Evolutionary conservation across 2,797 vertebrate species (phyloP).

Genomic region (Sebastes taczanowskii): DNA sequence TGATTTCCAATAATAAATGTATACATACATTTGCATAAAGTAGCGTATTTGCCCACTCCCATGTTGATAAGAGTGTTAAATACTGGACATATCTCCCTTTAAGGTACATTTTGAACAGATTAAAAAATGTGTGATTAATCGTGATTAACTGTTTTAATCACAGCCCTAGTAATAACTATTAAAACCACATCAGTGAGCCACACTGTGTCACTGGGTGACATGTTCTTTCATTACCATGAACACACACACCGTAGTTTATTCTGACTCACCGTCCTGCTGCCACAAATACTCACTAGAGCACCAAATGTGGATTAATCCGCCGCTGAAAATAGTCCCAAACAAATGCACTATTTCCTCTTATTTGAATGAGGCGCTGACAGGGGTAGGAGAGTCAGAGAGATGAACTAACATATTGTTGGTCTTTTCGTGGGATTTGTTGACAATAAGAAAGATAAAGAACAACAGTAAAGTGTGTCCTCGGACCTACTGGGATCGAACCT

Average conservation of each 20-base stretch:
- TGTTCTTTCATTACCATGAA: background rate
- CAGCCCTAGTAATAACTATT: no score
- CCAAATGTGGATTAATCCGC: background rate
- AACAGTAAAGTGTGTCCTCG: background rate
- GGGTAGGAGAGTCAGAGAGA: background rate
- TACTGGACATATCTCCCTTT: no score
- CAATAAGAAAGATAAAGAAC: background rate
- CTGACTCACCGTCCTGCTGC: background rate
- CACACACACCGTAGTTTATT: background rate
- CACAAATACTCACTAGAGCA: background rate
- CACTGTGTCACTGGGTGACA: no score
- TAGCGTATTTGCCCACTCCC: rapidly evolving
- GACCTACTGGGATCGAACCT: background rate
- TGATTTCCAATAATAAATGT: no score
- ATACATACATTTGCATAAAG: no score
- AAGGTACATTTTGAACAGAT: no score
- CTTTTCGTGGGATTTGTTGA: background rate
- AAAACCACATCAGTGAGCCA: background rate
- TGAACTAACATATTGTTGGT: background rate
- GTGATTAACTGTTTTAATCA: no score
- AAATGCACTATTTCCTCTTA: background rate
- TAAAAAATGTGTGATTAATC: no score
- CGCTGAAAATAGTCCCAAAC: background rate
- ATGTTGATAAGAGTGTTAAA: no score
- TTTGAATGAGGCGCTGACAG: background rate